Conservation (phyloP, 2,888 invertebrate genomes). For the Xylota segnis region DNA sequence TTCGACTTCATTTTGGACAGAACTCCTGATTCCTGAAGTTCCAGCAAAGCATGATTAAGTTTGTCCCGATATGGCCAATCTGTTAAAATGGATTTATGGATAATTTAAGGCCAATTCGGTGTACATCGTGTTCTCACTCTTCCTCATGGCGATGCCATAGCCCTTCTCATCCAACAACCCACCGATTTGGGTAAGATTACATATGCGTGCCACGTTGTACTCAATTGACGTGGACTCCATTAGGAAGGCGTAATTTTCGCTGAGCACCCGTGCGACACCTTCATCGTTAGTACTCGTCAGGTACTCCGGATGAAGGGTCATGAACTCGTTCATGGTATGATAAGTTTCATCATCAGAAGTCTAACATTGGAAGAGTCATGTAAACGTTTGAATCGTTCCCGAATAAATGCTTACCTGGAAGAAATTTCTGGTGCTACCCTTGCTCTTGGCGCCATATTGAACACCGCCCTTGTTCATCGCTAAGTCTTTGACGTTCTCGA, state of each 20-base stretch:
- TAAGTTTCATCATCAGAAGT: conserved; percentile 91
- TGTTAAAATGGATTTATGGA: conserved; percentile 55
- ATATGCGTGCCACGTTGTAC: conserved; percentile 88
- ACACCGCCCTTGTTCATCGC: conserved; percentile 91
- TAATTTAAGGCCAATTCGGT: background rate
- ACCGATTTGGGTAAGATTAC: conserved; percentile 87
- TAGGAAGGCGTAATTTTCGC: conserved; percentile 88
- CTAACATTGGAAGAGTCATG: conserved; percentile 80
- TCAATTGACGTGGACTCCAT: conserved; percentile 93
- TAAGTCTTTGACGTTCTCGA: conserved; percentile 93
- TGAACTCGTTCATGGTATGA: conserved; percentile 92
- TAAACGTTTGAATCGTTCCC: too few species aligned
- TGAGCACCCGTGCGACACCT: conserved; percentile 85
- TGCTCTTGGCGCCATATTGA: conserved; percentile 92
- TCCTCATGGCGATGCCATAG: conserved; percentile 90
- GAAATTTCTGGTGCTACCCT: conserved; percentile 94
- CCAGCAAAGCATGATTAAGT: conserved; percentile 92
- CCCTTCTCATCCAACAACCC: conserved; percentile 89
- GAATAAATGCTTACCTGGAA: conserved; percentile 89
- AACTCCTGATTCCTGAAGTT: conserved; percentile 92
- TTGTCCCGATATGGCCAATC: conserved; percentile 88
- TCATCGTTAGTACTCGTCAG: conserved; percentile 85
- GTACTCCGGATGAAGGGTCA: conserved; percentile 88
- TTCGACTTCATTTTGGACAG: conserved; percentile 91
- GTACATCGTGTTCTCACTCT: conserved; percentile 84